Conservation (phyloP, 2,797 vertebrate species). For the Brachymystax lenok region DNA sequence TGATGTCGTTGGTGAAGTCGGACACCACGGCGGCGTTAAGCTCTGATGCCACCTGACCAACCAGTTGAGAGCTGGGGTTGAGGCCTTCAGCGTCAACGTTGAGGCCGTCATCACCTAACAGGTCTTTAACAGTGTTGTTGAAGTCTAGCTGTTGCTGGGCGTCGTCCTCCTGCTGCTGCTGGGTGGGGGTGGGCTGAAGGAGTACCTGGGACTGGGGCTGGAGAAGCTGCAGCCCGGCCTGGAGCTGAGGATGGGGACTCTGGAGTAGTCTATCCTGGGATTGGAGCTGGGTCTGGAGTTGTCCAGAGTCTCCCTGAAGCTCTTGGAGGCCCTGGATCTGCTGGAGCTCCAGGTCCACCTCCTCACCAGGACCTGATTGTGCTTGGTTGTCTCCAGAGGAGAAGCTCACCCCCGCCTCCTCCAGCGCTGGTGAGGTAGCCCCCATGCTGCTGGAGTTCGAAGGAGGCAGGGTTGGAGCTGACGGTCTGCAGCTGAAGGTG, state of each 20-base stretch:
- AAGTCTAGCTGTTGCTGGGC: constrained; percentile 89
- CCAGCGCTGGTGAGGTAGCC: constrained; percentile 88
- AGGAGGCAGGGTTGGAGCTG: constrained; percentile 89
- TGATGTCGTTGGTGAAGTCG: constrained; percentile 94
- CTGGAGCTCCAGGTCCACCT: constrained; percentile 58
- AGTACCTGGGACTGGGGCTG: background rate
- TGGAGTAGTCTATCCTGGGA: constrained; percentile 27
- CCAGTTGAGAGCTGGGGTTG: constrained; percentile 92
- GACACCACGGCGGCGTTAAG: constrained; percentile 87
- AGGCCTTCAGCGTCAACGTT: constrained; percentile 70
- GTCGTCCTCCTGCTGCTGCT: constrained; percentile 61
- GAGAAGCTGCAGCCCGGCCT: constrained; percentile 25
- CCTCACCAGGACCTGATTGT: constrained; percentile 85
- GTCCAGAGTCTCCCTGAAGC: constrained; percentile 6
- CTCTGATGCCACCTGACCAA: constrained; percentile 93
- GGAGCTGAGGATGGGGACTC: constrained; percentile 57
- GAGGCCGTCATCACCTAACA: constrained; percentile 86
- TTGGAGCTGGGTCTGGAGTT: constrained; percentile 41
- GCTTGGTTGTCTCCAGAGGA: constrained; percentile 89
- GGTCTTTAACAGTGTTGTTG: constrained; percentile 96
- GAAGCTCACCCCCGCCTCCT: constrained; percentile 86
- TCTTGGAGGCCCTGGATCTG: constrained; percentile 40
- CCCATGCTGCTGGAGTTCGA: constrained; percentile 94
- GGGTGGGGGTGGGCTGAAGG: constrained; percentile 45
- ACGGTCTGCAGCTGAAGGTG: constrained; percentile 76